Base-by-base conservation (phyloP, 2,888 invertebrate species). In the Mechanitis messenoides region DNA sequence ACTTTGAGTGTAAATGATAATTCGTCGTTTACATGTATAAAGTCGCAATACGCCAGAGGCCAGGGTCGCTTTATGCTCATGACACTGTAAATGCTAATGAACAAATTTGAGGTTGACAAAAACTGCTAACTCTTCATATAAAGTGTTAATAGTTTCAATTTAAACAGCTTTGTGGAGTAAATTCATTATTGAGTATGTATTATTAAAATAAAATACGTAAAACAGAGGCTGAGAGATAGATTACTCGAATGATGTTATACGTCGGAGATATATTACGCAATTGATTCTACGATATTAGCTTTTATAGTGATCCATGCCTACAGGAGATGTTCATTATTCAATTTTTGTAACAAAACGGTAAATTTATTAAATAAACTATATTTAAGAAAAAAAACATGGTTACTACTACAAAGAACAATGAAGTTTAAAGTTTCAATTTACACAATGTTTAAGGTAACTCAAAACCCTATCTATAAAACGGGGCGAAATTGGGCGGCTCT, bases 1-100 rank as follows among this genome's bases (percentile, higher is more conserved):
- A 50, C 50, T 50, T 50, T 50, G 50, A 31, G 28, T 50, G 84
- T 83, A 85, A 85, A 84, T 84, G 83, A 80, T 82, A 85, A 85
- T 83, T 80, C 74, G 75, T 74, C 82, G 77, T 80, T 85, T 79
- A 83, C 79, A 79, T 83, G 81, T 83, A 84, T 82, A 83, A 80
- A 75, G 77, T 73, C 73, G 75, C 73, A 53, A 53, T 60, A 45
- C 38, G 33, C 45, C 72, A 70, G 73, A 80, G 65, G 67, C 63
- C 58, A 60, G 65, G 59, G 57, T 60, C 53, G 54, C 57, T 12
- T 56, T 53, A 59, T 53, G 61, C 63, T 72, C 70, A 66, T 71
- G 71, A 74, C 76, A 76, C 69, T 74, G 73, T 71, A 75, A 80
- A 80, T 79, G 80, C 77, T 80, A 83, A 82, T 84, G 76, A 75